phyloP scores from a whole-genome alignment of 2,797 vertebrate species.

The Oreochromis grahami region DNA sequence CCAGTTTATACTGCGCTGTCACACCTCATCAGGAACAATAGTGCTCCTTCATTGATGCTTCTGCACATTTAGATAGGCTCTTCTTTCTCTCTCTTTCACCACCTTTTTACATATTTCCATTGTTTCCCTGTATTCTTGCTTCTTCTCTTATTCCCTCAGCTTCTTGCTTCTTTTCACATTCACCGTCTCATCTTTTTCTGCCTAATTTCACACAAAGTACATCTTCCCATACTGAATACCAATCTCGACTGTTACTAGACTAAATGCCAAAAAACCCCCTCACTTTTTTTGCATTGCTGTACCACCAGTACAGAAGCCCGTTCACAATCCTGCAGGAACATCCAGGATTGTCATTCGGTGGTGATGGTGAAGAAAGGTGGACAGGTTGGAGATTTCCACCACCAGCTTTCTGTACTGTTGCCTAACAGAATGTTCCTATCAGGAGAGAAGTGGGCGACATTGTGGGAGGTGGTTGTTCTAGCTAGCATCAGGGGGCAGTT shows the following conservation, averaged over 20 bases:
- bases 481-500: constrained; percentile 68
- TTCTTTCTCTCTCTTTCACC: constrained; percentile 6
- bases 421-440: constrained; percentile 53
- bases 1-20: constrained; percentile 67
- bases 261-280: not conserved
- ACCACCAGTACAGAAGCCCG: not conserved
- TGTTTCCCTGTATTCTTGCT: not conserved
- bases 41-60: constrained; percentile 50
- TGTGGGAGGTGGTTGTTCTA: constrained; percentile 71
- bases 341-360: not conserved
- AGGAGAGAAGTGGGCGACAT: constrained; percentile 66
- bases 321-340: not conserved
- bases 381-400: constrained; percentile 44
- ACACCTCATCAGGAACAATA: constrained; percentile 66
- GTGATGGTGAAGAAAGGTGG: constrained; percentile 9
- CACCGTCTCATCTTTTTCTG: not conserved
- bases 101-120: constrained; percentile 8
- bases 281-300: not conserved
- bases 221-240: not conserved
- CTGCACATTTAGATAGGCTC: constrained; percentile 43
- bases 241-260: not conserved
- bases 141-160: not conserved
- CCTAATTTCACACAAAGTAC: not conserved
- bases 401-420: constrained; percentile 36
- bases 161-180: not conserved